Evolutionary conservation across 1,140 invertebrate species (phyloP).

Genomic region (Olivierus martensii): DNA sequence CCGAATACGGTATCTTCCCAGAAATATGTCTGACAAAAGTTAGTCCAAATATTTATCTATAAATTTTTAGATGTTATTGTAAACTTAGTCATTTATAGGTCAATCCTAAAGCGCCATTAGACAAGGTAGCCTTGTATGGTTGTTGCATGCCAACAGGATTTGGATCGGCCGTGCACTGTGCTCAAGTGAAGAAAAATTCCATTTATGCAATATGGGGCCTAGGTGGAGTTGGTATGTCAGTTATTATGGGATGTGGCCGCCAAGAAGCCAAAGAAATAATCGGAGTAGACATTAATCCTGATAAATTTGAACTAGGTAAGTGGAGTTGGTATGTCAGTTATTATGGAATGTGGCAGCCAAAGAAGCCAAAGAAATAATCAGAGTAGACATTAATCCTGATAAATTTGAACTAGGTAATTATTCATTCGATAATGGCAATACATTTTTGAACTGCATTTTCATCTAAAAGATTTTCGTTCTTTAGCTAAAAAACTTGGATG

Average conservation of each 20-base stretch:
- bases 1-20: constrained; percentile 91
- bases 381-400: constrained; percentile 74
- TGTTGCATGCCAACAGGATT: constrained; percentile 90
- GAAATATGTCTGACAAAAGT: constrained; percentile 44
- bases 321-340: too few species aligned
- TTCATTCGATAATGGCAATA: too few species aligned
- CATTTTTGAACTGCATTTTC: too few species aligned
- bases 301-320: too few species aligned
- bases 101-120: constrained; percentile 51
- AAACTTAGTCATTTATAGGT: constrained; percentile 33
- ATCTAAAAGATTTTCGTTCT: too few species aligned
- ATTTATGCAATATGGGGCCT: constrained; percentile 86
- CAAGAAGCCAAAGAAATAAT: constrained; percentile 84
- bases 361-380: too few species aligned
- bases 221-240: constrained; percentile 86
- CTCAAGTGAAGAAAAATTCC: constrained; percentile 60
- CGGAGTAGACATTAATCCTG: too few species aligned
- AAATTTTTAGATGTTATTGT: too few species aligned
- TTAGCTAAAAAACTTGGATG: constrained; percentile 35
- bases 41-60: too few species aligned
- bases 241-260: constrained; percentile 73
- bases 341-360: too few species aligned
- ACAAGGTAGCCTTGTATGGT: constrained; percentile 83
- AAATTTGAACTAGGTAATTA: constrained; percentile 68
- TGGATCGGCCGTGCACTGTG: constrained; percentile 83